phyloP scores from a whole-genome alignment of 1,140 invertebrate species.

The Drosophila takahashii region DNA sequence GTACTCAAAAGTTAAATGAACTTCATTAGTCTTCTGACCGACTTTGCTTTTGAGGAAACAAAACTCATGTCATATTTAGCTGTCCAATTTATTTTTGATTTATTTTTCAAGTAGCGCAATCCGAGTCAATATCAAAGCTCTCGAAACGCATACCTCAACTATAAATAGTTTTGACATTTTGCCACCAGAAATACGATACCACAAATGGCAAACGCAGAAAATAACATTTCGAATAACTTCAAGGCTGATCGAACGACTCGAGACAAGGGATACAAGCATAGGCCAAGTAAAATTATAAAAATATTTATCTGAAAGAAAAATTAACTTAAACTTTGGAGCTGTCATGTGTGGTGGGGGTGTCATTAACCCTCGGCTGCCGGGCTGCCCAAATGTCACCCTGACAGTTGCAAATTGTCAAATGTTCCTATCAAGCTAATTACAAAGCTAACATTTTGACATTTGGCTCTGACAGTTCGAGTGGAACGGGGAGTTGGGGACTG shows the following conservation, averaged over 20 bases:
- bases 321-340: slow-evolving; percentile 55
- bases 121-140: slow-evolving; percentile 42
- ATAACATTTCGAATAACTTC: slow-evolving; percentile 37
- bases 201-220: slow-evolving; percentile 31
- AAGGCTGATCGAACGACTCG: slow-evolving; percentile 29
- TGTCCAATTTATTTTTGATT: slow-evolving; percentile 35
- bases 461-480: slow-evolving; percentile 40
- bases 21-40: slow-evolving; percentile 3
- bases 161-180: slow-evolving; percentile 51
- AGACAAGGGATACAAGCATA: slow-evolving; percentile 8
- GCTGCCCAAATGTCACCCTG: slow-evolving; percentile 50
- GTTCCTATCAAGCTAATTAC: slow-evolving; percentile 52
- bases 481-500: slow-evolving; percentile 10
- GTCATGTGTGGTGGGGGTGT: slow-evolving; percentile 42
- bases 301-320: slow-evolving; percentile 58
- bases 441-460: slow-evolving; percentile 64
- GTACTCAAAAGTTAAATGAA: not conserved
- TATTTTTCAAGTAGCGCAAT: slow-evolving; percentile 33
- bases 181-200: slow-evolving; percentile 27
- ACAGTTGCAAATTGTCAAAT: slow-evolving; percentile 65
- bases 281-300: slow-evolving; percentile 26
- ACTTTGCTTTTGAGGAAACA: slow-evolving; percentile 16
- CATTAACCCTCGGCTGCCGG: slow-evolving; percentile 32
- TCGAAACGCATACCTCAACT: slow-evolving; percentile 32
- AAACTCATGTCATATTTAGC: slow-evolving; percentile 4